Percentiles rank a stretch among this genome's conserved stretches.
phyloP scores from a whole-genome alignment of 2,888 invertebrate species.

The Taphrorychus bicolor region DNA sequence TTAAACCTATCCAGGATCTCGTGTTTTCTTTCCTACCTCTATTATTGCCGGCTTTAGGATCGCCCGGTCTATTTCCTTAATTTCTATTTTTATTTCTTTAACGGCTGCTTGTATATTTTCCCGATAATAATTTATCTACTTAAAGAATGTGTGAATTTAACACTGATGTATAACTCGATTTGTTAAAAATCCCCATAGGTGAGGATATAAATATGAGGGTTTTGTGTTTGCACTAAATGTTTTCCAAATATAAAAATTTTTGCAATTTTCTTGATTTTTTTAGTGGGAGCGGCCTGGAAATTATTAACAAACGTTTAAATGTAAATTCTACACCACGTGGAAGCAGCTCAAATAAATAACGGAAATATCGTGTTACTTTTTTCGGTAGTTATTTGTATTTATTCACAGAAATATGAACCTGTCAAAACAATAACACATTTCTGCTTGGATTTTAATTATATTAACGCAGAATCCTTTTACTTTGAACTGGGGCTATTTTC shows the following conservation, averaged over 20 bases:
- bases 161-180: neutral
- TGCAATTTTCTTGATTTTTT: too few relatives aligned
- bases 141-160: neutral
- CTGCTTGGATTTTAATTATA: conserved; percentile 14
- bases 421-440: conserved; percentile 20
- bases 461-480: neutral
- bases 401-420: conserved; percentile 5
- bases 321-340: neutral
- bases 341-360: neutral
- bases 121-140: neutral
- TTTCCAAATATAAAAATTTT: too few relatives aligned
- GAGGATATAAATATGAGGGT: neutral
- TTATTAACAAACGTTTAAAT: too few relatives aligned
- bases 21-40: conserved; percentile 24
- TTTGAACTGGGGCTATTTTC: conserved; percentile 7
- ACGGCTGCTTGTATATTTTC: neutral
- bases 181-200: neutral
- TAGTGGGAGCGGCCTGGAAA: too few relatives aligned
- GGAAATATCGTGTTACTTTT: neutral
- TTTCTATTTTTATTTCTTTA: conserved; percentile 13
- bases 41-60: neutral
- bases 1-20: conserved; percentile 13
- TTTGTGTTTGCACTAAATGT: neutral
- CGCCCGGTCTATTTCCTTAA: conserved; percentile 10
- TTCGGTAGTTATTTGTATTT: neutral